phyloP scores from a whole-genome alignment of 2,888 invertebrate genomes.

The Onchidella celtica region DNA sequence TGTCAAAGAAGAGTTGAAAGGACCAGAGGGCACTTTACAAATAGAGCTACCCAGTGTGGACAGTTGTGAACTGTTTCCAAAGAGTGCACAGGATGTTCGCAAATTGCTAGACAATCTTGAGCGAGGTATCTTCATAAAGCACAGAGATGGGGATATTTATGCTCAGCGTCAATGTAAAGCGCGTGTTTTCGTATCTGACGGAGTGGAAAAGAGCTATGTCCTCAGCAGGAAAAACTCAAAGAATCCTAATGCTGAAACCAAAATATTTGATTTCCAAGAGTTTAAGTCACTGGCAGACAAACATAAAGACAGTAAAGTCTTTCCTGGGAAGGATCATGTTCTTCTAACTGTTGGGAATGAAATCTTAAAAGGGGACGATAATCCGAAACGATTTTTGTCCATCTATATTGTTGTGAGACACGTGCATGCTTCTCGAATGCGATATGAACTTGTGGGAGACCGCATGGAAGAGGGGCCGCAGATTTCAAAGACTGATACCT shows the following conservation, averaged over 20 bases:
- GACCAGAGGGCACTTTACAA: too few species aligned
- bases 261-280: constrained; percentile 11
- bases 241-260: not conserved
- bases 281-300: not conserved
- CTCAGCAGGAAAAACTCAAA: not conserved
- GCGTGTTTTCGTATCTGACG: constrained; percentile 5
- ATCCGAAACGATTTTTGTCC: constrained; percentile 1
- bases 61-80: not conserved
- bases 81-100: not conserved
- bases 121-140: not conserved
- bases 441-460: constrained; percentile 8
- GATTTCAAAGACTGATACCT: too few species aligned
- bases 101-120: not conserved
- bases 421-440: not conserved
- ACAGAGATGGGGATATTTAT: constrained; percentile 18
- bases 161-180: not conserved
- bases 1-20: too few species aligned
- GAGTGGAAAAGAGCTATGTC: not conserved
- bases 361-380: constrained; percentile 6
- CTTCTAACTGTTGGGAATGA: constrained; percentile 14
- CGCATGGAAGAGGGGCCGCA: too few species aligned
- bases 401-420: constrained; percentile 13
- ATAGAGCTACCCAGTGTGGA: constrained; percentile 19
- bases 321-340: not conserved
- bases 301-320: not conserved